Percentiles rank a stretch among this genome's conserved stretches.
These are phyloP conservation scores for Phrynocephalus versicolor DNA, from an alignment of 2,113 vertebrate genomes.

Conservation along the genomic window DNA sequence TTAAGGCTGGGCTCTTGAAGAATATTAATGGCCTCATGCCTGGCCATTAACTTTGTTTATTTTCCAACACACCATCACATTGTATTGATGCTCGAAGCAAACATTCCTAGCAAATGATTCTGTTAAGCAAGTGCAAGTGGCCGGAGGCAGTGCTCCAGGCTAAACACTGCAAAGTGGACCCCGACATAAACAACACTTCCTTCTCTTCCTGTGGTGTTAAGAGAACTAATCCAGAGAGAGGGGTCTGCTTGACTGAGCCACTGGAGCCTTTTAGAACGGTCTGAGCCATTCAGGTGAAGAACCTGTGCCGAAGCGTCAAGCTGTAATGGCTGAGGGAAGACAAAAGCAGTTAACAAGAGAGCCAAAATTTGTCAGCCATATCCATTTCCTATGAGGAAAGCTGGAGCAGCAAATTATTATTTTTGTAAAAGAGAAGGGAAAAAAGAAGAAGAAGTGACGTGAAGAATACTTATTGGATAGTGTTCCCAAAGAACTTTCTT, in stretches of 20 bases:
- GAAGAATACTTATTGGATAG: neutral
- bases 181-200: constrained; percentile 57
- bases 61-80: constrained; percentile 60
- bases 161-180: constrained; percentile 56
- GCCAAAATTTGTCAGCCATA: constrained; percentile 38
- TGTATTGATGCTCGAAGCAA: constrained; percentile 68
- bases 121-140: constrained; percentile 74
- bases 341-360: constrained; percentile 35
- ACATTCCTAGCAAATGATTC: constrained; percentile 71
- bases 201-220: constrained; percentile 28
- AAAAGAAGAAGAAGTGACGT: neutral
- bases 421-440: neutral
- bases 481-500: neutral
- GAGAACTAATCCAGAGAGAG: constrained; percentile 60
- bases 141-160: constrained; percentile 75
- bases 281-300: constrained; percentile 20
- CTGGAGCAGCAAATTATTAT: neutral
- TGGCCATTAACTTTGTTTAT: constrained; percentile 62
- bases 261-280: constrained; percentile 5
- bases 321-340: constrained; percentile 22
- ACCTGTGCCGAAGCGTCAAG: constrained; percentile 18
- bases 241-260: constrained; percentile 15
- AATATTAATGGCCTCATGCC: constrained; percentile 51
- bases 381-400: neutral
- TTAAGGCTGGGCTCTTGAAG: constrained; percentile 18